A percentile compares a stretch with the other conserved stretches of the same genome.
Conservation (phyloP, 2,797 vertebrate species). For the Aulostomus chinensis region DNA sequence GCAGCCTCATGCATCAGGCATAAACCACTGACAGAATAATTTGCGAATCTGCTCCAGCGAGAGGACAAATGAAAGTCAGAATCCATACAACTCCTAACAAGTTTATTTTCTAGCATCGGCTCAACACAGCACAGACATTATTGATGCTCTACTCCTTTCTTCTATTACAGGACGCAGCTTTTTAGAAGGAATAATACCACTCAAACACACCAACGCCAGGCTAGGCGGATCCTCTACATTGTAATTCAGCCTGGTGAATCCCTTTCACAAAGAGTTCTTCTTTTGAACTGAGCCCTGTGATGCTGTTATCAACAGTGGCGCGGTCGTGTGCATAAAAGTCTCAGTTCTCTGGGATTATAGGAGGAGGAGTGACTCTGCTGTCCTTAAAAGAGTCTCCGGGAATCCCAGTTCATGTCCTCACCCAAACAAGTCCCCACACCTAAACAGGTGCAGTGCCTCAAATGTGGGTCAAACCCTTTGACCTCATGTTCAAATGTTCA, state of each 20-base stretch:
- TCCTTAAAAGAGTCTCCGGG: too few relatives aligned
- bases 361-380: slow-evolving; percentile 5
- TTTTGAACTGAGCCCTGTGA: slow-evolving; percentile 34
- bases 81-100: slow-evolving; percentile 12
- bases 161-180: slow-evolving; percentile 12
- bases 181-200: slow-evolving; percentile 33
- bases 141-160: slow-evolving; percentile 33
- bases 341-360: slow-evolving; percentile 20
- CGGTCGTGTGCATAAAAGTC: slow-evolving; percentile 18
- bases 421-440: neutral
- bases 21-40: slow-evolving; percentile 23
- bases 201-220: neutral
- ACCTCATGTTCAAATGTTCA: too few relatives aligned
- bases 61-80: slow-evolving; percentile 59
- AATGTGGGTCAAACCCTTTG: too few relatives aligned
- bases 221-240: slow-evolving; percentile 18
- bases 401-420: slow-evolving; percentile 1
- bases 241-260: slow-evolving; percentile 18
- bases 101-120: slow-evolving; percentile 33
- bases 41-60: slow-evolving; percentile 8
- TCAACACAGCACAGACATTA: neutral
- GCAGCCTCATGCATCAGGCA: slow-evolving; percentile 17
- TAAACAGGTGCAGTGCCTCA: neutral
- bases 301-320: slow-evolving; percentile 38
- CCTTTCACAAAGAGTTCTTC: slow-evolving; percentile 22